phyloP scores from a whole-genome alignment of 2,888 invertebrate genomes.

The Erebia epiphron region DNA sequence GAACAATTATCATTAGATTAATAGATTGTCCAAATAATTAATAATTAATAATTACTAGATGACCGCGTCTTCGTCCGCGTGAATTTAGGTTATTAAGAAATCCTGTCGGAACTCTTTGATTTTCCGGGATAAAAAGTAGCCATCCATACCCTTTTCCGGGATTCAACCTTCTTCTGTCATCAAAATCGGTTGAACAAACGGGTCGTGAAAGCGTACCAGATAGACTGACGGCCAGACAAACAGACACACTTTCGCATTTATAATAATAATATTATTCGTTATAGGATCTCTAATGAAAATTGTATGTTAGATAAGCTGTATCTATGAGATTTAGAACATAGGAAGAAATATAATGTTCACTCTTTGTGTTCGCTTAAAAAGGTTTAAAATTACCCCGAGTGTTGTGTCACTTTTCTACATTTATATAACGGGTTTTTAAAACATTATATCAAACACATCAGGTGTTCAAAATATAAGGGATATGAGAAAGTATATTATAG shows the following conservation, averaged over 20 bases:
- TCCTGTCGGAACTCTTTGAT: no score
- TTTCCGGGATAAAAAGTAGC: no score
- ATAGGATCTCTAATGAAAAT: background rate
- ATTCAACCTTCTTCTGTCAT: no score
- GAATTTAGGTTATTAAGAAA: no score
- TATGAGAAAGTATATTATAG: conserved; percentile 28
- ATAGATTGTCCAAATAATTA: background rate
- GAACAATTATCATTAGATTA: no score
- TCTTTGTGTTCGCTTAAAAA: conserved; percentile 20
- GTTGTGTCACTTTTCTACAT: conserved; percentile 32
- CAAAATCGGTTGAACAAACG: no score
- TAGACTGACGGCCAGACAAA: no score
- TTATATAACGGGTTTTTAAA: no score
- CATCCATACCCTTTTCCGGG: no score
- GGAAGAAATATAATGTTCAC: background rate
- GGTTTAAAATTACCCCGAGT: conserved; percentile 27
- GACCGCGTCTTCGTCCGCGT: no score
- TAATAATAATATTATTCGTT: background rate
- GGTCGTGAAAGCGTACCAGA: no score
- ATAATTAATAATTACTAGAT: background rate
- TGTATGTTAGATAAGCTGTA: background rate
- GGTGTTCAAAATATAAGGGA: conserved; percentile 17
- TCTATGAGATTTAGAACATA: background rate
- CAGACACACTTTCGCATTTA: no score
- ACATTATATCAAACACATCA: conserved; percentile 18